phyloP scores from a whole-genome alignment of 2,888 invertebrate genomes.

The Chaitophorus viminalis region DNA sequence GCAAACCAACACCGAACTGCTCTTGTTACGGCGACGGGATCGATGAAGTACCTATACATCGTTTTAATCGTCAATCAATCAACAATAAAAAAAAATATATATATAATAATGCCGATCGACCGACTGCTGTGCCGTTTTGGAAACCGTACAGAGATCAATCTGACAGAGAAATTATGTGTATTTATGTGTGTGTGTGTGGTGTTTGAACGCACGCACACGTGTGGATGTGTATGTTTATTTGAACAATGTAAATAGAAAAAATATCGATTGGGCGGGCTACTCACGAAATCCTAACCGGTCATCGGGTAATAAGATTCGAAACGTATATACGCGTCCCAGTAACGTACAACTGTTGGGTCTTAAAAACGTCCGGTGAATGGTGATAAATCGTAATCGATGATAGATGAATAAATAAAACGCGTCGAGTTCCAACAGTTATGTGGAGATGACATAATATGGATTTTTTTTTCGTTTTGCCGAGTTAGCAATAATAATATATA shows the following conservation, averaged over 20 bases:
- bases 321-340: background rate
- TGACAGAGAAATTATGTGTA: slow-evolving; percentile 42
- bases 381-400: slow-evolving; percentile 20
- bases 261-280: slow-evolving; percentile 57
- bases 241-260: slow-evolving; percentile 57
- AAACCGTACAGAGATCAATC: slow-evolving; percentile 38
- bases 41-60: slow-evolving; percentile 35
- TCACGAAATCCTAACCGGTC: slow-evolving; percentile 57
- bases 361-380: background rate
- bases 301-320: slow-evolving; percentile 2
- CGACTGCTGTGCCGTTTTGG: slow-evolving; percentile 58
- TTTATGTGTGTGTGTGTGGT: too few species aligned
- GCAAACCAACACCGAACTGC: slow-evolving; percentile 5
- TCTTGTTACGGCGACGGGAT: slow-evolving; percentile 36
- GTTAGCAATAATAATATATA: too few species aligned
- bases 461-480: too few species aligned
- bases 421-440: background rate
- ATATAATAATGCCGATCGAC: slow-evolving; percentile 45
- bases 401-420: background rate
- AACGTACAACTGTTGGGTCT: background rate
- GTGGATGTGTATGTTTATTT: slow-evolving; percentile 25
- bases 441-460: background rate
- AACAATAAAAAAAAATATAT: slow-evolving; percentile 26
- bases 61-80: slow-evolving; percentile 56
- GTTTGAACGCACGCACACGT: too few species aligned